Base-by-base conservation (phyloP, 2,797 vertebrate species). In the Rhinatrema bivittatum region DNA sequence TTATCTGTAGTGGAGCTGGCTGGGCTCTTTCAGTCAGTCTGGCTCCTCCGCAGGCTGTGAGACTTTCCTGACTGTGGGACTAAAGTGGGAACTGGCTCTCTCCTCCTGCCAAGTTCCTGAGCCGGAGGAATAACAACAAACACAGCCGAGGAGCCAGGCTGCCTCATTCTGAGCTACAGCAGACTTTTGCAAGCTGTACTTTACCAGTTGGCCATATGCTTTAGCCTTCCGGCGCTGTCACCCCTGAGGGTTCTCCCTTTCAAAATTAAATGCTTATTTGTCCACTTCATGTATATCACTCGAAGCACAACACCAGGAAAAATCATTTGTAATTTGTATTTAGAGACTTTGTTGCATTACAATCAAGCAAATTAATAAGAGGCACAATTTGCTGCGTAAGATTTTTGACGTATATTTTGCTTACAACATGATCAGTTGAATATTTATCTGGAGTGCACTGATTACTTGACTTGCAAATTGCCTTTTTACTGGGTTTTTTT, bases 1-100 rank as follows among this genome's bases (percentile, higher is more conserved):
- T 97, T 96, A 98, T 98, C 93, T 94, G 73, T 84, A 85, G 87
- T 88, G 74, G 83, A 83, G 91, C 91, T 76, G 91, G 90, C 93
- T 90, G 88, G 61, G 62, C 78, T 60, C 51, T 73, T 86, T 82
- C 94, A 93, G 94, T 91, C 95, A 91, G 87, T 68, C 90, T 96
- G 94, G 93, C 93, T 98, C 95, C 93, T 81, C 53, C 25, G 70
- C 84, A 61, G 88, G 78, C 93, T 87, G 87, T 72, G 61, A 90
- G 80, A 85, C 78, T 84, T 91, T 93, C 93, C 91, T 91, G 87
- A 81, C 72, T 73, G 59, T 65, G 82, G 76, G 75, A 70, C 70
- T 53, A 66, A 65, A 68, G 85, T 62, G 81, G 86, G 84, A 81
- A 77, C 57, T 74, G 67, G 81, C 68, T 65, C 46, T 46, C 48